Conservation (phyloP, 2,888 invertebrate genomes). For the Fabriciana adippe region DNA sequence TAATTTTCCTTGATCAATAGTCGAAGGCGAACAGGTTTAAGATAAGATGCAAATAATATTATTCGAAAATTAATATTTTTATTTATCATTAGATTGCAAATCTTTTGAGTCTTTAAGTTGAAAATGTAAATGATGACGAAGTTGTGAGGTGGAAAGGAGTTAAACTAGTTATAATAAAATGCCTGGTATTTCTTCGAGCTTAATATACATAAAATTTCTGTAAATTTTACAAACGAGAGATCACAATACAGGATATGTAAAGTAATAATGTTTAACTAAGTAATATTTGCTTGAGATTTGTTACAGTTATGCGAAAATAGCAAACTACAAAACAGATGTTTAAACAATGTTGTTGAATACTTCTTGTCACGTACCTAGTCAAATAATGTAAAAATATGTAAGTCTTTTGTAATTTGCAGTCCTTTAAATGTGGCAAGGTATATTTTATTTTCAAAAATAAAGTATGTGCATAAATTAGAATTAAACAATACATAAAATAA, state of each 20-base stretch:
- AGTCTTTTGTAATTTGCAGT: too few relatives aligned
- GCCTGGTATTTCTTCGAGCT: too few relatives aligned
- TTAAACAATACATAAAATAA: too few relatives aligned
- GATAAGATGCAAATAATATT: neutral
- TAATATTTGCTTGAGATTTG: slow-evolving; percentile 3
- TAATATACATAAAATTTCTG: too few relatives aligned
- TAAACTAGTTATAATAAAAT: too few relatives aligned
- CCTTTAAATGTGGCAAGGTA: too few relatives aligned
- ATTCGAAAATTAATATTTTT: neutral
- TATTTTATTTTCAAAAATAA: too few relatives aligned
- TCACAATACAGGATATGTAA: neutral
- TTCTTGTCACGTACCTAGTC: neutral
- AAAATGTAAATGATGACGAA: too few relatives aligned
- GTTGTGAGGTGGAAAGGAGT: too few relatives aligned
- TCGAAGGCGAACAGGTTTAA: slow-evolving; percentile 10
- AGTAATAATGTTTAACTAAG: neutral
- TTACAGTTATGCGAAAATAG: slow-evolving; percentile 1
- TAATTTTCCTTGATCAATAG: neutral
- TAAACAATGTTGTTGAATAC: neutral
- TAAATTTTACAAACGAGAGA: too few relatives aligned
- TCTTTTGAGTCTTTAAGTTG: too few relatives aligned
- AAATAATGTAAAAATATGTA: neutral
- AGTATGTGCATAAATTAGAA: too few relatives aligned
- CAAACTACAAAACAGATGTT: slow-evolving; percentile 2
- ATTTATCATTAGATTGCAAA: neutral